Evolutionary conservation across 1,140 invertebrate species (phyloP).

Genomic region (Drosophila elegans): DNA sequence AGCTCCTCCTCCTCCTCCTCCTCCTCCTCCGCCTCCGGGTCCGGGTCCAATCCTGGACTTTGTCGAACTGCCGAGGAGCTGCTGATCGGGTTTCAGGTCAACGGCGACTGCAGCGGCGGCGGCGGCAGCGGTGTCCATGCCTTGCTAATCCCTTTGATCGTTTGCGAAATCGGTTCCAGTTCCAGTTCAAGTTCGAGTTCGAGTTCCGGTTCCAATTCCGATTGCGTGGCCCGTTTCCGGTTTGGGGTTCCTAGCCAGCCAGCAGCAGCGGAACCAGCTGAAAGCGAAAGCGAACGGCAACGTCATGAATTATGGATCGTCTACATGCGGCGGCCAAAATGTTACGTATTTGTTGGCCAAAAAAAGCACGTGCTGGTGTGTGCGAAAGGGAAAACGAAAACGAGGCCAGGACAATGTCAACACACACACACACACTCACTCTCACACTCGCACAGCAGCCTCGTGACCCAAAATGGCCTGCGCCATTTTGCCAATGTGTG

Average conservation of each 20-base stretch:
- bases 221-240: constrained; percentile 22
- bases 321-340: constrained; percentile 18
- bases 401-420: constrained; percentile 81
- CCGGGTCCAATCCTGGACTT: constrained; percentile 1
- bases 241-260: constrained; percentile 23
- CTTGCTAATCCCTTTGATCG: constrained; percentile 21
- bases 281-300: constrained; percentile 59
- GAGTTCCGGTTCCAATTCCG: constrained; percentile 10
- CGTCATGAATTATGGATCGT: constrained; percentile 61
- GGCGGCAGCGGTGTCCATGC: constrained; percentile 74
- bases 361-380: constrained; percentile 76
- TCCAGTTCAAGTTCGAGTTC: neutral
- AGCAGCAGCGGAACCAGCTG: constrained; percentile 55
- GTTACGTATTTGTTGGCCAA: constrained; percentile 70
- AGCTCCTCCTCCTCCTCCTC: neutral
- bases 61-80: constrained; percentile 47
- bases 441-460: constrained; percentile 49
- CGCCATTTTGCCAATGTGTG: constrained; percentile 32
- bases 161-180: neutral
- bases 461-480: constrained; percentile 74
- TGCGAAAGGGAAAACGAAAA: constrained; percentile 54
- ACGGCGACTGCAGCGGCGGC: constrained; percentile 72
- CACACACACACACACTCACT: constrained; percentile 56
- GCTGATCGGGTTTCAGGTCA: constrained; percentile 60
- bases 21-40: neutral